A percentile compares a stretch with the other conserved stretches of the same genome.
phyloP scores from a whole-genome alignment of 2,113 vertebrate species.

The Damaliscus lunatus region DNA sequence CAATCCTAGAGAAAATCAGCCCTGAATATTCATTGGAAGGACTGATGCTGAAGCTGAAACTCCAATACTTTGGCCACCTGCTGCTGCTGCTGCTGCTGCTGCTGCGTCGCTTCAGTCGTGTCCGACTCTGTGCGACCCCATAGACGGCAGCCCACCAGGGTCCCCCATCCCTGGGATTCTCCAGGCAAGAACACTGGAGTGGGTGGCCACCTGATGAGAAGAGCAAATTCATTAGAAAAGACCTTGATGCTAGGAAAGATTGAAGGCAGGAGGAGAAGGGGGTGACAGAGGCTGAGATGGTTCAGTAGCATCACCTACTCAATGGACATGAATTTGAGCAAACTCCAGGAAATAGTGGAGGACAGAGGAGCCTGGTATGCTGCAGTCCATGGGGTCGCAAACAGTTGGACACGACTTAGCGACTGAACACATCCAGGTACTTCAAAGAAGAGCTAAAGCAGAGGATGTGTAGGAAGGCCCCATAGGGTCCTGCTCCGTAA shows the following conservation, averaged over 20 bases:
- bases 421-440: neutral
- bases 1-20: neutral
- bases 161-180: too few species aligned
- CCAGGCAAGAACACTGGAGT: too few species aligned
- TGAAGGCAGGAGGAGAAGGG: neutral
- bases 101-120: accelerated
- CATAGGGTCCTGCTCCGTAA: neutral
- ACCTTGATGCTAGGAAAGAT: neutral
- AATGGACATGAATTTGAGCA: neutral
- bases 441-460: neutral
- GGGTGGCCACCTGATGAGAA: neutral
- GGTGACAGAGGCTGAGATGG: neutral
- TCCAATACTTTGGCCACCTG: neutral
- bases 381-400: accelerated
- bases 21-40: neutral
- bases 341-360: neutral
- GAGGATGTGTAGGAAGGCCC: neutral
- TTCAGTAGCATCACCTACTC: neutral
- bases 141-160: too few species aligned
- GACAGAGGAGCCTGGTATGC: neutral
- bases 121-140: too few species aligned
- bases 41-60: neutral
- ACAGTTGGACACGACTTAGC: neutral
- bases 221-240: neutral
- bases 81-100: too few species aligned